Conservation (phyloP, 2,888 invertebrate species). For the Catonia carolina region DNA sequence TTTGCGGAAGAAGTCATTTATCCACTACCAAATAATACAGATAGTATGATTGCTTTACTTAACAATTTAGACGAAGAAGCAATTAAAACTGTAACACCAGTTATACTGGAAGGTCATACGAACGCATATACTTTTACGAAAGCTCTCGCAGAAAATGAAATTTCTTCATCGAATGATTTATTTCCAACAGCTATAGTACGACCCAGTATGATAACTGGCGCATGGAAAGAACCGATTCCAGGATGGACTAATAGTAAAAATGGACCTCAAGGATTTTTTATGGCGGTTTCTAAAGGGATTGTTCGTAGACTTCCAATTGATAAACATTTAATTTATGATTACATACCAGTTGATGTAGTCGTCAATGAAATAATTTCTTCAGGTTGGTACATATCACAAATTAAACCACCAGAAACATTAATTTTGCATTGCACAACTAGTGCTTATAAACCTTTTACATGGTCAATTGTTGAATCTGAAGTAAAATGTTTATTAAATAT, state of each 20-base stretch:
- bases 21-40: conserved; percentile 62
- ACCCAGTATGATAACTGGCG: conserved; percentile 84
- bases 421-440: conserved; percentile 91
- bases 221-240: conserved; percentile 76
- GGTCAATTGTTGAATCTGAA: conserved; percentile 61
- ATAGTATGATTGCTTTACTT: conserved; percentile 59
- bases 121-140: conserved; percentile 97
- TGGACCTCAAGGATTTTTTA: conserved; percentile 86
- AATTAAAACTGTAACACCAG: conserved; percentile 57
- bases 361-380: conserved; percentile 77
- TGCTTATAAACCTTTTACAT: conserved; percentile 79
- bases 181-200: conserved; percentile 84
- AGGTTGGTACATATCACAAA: conserved; percentile 43
- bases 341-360: conserved; percentile 90
- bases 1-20: conserved; percentile 77
- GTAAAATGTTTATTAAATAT: conserved; percentile 63
- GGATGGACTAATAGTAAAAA: conserved; percentile 97
- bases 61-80: conserved; percentile 56
- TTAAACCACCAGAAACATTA: conserved; percentile 51
- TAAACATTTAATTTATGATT: conserved; percentile 73
- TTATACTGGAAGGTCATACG: conserved; percentile 69
- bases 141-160: conserved; percentile 86
- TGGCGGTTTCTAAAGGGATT: conserved; percentile 88
- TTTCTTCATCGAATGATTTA: conserved; percentile 54
- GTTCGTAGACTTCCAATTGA: conserved; percentile 77